A percentile compares a stretch with the other conserved stretches of the same genome.
These are phyloP conservation scores for Brachionichthys hirsutus DNA, from an alignment of 2,113 vertebrate species.

Conservation along the genomic window DNA sequence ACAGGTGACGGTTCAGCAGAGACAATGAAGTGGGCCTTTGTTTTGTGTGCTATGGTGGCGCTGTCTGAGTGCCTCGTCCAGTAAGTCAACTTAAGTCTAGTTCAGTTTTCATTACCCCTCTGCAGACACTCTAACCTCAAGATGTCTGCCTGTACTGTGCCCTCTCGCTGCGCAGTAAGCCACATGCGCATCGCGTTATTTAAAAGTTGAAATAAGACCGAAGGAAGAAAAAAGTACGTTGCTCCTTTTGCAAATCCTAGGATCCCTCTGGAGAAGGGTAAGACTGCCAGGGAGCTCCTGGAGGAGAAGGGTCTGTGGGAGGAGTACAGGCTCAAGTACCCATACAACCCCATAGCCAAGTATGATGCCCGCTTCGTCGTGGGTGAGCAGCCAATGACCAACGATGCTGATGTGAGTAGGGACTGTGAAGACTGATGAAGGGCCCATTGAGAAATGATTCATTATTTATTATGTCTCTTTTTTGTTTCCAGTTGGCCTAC, in stretches of 20 bases:
- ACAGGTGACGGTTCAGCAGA: conserved; percentile 13
- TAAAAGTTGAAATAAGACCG: not conserved
- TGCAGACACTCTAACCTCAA: no score
- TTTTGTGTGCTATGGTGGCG: conserved; percentile 55
- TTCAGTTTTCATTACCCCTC: no score
- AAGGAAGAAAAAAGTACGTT: not conserved
- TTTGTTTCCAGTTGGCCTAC: conserved; percentile 54
- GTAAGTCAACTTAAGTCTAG: no score
- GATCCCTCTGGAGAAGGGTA: conserved; percentile 60
- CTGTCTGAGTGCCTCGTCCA: conserved; percentile 55
- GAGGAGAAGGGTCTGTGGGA: conserved; percentile 62
- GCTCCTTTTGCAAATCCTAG: conserved; percentile 26
- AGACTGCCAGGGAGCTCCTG: conserved; percentile 51
- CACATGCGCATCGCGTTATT: not conserved
- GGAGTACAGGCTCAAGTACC: conserved; percentile 37
- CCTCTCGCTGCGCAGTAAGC: not conserved
- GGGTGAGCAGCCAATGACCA: conserved; percentile 47
- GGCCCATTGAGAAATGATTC: not conserved
- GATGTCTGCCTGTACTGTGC: not conserved
- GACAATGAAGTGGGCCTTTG: conserved; percentile 58
- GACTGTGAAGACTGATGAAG: not conserved
- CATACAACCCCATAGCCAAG: conserved; percentile 55
- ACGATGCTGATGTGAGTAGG: conserved; percentile 58
- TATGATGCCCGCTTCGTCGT: conserved; percentile 29
- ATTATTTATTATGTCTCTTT: not conserved